These are phyloP conservation scores for Chrysemys picta DNA, from an alignment of 2,113 vertebrate species.

Conservation along the genomic window DNA sequence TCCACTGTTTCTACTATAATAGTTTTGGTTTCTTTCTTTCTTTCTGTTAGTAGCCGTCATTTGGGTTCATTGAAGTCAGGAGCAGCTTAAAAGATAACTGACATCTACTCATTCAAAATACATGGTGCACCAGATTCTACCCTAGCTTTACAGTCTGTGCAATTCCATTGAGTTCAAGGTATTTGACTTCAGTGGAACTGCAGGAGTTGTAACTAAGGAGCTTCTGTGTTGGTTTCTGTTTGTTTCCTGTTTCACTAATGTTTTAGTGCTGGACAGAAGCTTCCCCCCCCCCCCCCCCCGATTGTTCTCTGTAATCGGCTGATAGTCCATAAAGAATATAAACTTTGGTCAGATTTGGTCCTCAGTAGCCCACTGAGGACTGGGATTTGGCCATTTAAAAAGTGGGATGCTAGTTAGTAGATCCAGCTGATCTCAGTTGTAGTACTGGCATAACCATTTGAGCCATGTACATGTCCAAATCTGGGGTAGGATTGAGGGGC, in stretches of 20 bases:
- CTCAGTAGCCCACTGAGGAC: neutral
- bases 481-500: neutral
- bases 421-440: neutral
- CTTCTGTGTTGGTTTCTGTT: neutral
- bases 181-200: neutral
- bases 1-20: neutral
- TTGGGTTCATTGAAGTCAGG: neutral
- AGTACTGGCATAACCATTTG: neutral
- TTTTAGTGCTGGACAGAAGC: neutral
- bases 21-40: neutral
- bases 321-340: neutral
- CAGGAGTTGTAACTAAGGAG: neutral
- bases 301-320: neutral
- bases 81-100: neutral
- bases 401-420: neutral
- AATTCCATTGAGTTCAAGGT: neutral
- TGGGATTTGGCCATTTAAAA: conserved; percentile 2
- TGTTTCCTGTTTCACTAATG: conserved; percentile 8
- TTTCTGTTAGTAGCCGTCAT: neutral
- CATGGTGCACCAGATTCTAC: neutral
- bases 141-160: neutral
- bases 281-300: neutral
- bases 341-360: neutral
- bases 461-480: neutral
- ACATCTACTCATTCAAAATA: neutral